A percentile compares a stretch with the other conserved stretches of the same genome.
Conservation (phyloP, 2,888 invertebrate species). For the Erynnis tages region DNA sequence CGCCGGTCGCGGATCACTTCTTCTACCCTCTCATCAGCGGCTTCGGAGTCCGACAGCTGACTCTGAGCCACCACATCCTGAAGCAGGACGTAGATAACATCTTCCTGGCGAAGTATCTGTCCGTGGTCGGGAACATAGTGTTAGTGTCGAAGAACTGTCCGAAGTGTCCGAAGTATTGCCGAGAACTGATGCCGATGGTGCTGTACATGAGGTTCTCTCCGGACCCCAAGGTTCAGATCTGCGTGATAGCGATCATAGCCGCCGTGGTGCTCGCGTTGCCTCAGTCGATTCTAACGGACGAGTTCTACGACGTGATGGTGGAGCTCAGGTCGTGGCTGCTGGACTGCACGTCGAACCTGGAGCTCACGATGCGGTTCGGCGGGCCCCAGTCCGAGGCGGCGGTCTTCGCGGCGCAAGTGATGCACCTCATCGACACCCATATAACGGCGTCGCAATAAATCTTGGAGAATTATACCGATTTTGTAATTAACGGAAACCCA, state of each 20-base stretch:
- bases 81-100: constrained; percentile 85
- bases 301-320: constrained; percentile 83
- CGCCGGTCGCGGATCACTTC: constrained; percentile 88
- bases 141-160: constrained; percentile 86
- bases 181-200: constrained; percentile 85
- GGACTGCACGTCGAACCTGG: constrained; percentile 76
- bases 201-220: constrained; percentile 84
- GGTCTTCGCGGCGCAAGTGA: constrained; percentile 82
- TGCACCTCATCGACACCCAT: constrained; percentile 75
- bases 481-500: neutral
- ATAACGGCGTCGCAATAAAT: constrained; percentile 2
- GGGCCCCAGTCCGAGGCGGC: constrained; percentile 85
- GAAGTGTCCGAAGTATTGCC: constrained; percentile 83
- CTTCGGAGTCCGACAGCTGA: constrained; percentile 81
- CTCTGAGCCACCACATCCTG: constrained; percentile 74
- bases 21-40: constrained; percentile 91
- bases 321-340: constrained; percentile 86
- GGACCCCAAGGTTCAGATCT: constrained; percentile 84
- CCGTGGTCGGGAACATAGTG: constrained; percentile 85
- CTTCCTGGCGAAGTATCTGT: constrained; percentile 85
- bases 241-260: constrained; percentile 85
- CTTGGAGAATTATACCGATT: neutral
- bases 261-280: constrained; percentile 84
- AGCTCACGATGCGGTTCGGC: constrained; percentile 70
- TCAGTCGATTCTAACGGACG: constrained; percentile 73